Percentiles rank a stretch among this genome's conserved stretches.
These are phyloP conservation scores for Stomatorhinus walkeri DNA, from an alignment of 2,797 vertebrate species.

Conservation along the genomic window DNA sequence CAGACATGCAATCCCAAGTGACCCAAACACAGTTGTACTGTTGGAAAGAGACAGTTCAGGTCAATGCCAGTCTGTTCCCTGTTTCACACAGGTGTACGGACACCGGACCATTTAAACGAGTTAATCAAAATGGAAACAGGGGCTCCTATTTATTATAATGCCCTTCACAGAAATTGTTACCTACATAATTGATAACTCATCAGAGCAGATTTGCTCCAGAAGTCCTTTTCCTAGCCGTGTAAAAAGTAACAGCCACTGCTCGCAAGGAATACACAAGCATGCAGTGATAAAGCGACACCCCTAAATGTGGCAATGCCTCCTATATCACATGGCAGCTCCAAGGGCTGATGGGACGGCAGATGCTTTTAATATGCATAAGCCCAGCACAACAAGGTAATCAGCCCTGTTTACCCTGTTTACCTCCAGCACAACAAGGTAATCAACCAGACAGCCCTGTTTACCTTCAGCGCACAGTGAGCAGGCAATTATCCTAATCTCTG, in stretches of 20 bases:
- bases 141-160: not conserved
- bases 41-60: not conserved
- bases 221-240: not conserved
- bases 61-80: not conserved
- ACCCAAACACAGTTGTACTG: not conserved
- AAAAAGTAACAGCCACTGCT: not conserved
- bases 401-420: not conserved
- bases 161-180: not conserved
- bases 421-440: not conserved
- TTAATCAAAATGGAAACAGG: not conserved
- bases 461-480: not conserved
- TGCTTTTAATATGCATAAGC: not conserved
- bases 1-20: not conserved
- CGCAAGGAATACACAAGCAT: not conserved
- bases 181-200: not conserved
- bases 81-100: not conserved
- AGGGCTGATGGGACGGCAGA: not conserved
- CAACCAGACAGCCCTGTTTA: not conserved
- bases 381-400: not conserved
- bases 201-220: not conserved
- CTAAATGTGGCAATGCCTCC: not conserved
- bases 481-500: not conserved
- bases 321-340: not conserved
- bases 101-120: not conserved
- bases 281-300: not conserved